Percentiles rank a stretch among this genome's conserved stretches.
Evolutionary conservation across 2,797 vertebrate species (phyloP).

Genomic region (Acanthornis magna): DNA sequence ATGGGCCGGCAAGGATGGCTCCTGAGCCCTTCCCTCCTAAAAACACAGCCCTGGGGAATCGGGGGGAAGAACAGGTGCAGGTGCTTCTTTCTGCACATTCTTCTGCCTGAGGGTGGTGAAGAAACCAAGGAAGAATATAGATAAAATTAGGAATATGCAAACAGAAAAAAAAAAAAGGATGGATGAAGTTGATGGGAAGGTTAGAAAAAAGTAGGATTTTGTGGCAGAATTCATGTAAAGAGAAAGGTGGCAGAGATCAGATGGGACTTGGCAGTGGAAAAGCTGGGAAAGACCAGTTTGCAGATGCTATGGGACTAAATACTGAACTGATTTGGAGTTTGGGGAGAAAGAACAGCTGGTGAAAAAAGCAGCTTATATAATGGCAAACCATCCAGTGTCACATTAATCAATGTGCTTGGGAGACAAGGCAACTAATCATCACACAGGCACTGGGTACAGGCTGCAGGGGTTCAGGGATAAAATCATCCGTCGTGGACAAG

Average conservation of each 20-base stretch:
- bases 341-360: not conserved
- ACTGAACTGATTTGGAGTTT: not conserved
- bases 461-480: not conserved
- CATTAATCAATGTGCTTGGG: accelerated
- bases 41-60: not conserved
- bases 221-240: not conserved
- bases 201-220: not conserved
- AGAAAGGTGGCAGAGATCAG: not conserved
- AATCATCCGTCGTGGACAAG: not conserved
- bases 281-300: not conserved
- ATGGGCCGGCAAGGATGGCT: not conserved
- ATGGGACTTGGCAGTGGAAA: not conserved
- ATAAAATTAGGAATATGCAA: not conserved
- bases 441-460: accelerated
- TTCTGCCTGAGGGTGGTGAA: not conserved
- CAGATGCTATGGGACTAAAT: not conserved
- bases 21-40: not conserved
- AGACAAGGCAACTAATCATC: not conserved
- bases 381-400: not conserved
- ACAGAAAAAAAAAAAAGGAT: not conserved
- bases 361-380: not conserved
- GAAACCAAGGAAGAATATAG: not conserved
- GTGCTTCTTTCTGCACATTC: not conserved
- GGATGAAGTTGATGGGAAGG: not conserved
- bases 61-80: not conserved